Evolutionary conservation across 2,888 invertebrate genomes (phyloP).

Genomic region (Hypercompe scribonia): DNA sequence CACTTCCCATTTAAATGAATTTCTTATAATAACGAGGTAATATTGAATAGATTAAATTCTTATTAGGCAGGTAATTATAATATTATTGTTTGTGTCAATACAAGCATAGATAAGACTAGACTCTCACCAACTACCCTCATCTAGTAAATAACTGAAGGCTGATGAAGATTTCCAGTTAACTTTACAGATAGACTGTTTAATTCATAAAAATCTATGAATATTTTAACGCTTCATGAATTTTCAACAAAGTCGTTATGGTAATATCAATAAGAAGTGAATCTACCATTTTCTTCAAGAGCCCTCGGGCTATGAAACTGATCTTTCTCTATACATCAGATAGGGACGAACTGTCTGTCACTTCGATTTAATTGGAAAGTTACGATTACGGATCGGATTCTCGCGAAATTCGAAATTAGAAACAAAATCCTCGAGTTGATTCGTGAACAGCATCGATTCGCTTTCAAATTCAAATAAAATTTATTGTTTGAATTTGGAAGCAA

Average conservation of each 20-base stretch:
- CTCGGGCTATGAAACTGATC: slow-evolving; percentile 26
- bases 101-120: neutral
- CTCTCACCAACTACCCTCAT: neutral
- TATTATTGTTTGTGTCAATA: no score
- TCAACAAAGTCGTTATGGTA: slow-evolving; percentile 41
- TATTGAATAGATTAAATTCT: no score
- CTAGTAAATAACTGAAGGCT: neutral
- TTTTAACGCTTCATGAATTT: slow-evolving; percentile 36
- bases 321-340: slow-evolving; percentile 21
- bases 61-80: no score
- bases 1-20: no score
- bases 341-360: slow-evolving; percentile 23
- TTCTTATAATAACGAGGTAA: no score
- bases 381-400: slow-evolving; percentile 20
- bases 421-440: slow-evolving; percentile 14
- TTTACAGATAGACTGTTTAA: slow-evolving; percentile 12
- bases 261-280: slow-evolving; percentile 37
- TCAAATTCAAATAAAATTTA: slow-evolving; percentile 1
- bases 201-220: slow-evolving; percentile 41
- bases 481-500: slow-evolving; percentile 3
- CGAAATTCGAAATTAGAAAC: slow-evolving; percentile 18
- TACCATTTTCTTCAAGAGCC: slow-evolving; percentile 13
- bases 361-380: slow-evolving; percentile 30
- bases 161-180: slow-evolving; percentile 13
- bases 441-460: slow-evolving; percentile 1